A percentile compares a stretch with the other conserved stretches of the same genome.
These are phyloP conservation scores for Prosapia bicincta DNA, from an alignment of 2,888 invertebrate species.

Conservation along the genomic window DNA sequence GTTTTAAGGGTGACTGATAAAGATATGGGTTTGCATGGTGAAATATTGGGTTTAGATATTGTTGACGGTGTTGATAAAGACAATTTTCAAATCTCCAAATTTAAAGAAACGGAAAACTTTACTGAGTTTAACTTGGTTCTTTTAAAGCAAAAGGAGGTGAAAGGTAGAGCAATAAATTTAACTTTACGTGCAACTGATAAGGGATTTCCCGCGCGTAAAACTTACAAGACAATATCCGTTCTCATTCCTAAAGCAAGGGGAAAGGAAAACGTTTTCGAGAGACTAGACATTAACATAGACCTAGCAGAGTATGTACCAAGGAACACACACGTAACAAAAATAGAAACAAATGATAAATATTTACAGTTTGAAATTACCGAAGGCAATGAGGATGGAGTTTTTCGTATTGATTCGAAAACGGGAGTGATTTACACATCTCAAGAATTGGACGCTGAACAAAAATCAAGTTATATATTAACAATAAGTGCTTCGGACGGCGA, in stretches of 20 bases:
- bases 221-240: slow-evolving; percentile 77
- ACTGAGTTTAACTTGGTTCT: background rate
- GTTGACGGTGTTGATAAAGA: slow-evolving; percentile 86
- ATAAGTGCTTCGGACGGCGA: slow-evolving; percentile 90
- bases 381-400: slow-evolving; percentile 60
- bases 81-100: slow-evolving; percentile 50
- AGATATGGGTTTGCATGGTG: slow-evolving; percentile 79
- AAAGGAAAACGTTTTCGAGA: slow-evolving; percentile 79
- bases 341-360: background rate
- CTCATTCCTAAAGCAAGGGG: slow-evolving; percentile 78
- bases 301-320: slow-evolving; percentile 84
- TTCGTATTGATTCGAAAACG: slow-evolving; percentile 77
- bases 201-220: slow-evolving; percentile 71
- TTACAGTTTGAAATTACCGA: slow-evolving; percentile 80
- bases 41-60: slow-evolving; percentile 75
- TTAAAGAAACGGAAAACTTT: slow-evolving; percentile 61
- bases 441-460: slow-evolving; percentile 76
- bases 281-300: slow-evolving; percentile 80
- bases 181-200: slow-evolving; percentile 79
- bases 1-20: slow-evolving; percentile 79
- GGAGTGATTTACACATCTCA: slow-evolving; percentile 84
- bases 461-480: slow-evolving; percentile 77
- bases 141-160: background rate
- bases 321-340: slow-evolving; percentile 76
- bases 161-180: slow-evolving; percentile 77